phyloP scores from a whole-genome alignment of 2,113 vertebrate genomes.

The Haemorhous mexicanus region DNA sequence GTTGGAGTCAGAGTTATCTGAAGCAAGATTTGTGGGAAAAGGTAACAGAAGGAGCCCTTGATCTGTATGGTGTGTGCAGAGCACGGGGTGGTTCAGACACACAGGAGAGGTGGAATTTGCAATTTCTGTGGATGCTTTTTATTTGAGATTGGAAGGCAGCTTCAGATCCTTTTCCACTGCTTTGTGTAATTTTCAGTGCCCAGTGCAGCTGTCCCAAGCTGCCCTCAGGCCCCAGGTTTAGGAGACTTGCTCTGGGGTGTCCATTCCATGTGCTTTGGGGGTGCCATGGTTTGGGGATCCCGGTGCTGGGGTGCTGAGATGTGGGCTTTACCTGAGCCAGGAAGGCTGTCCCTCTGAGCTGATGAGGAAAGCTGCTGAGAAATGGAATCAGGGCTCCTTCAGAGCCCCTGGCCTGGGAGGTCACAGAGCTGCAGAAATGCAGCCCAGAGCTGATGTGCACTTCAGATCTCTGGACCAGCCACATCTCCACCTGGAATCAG shows the following conservation, averaged over 20 bases:
- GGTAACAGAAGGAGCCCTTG: not conserved
- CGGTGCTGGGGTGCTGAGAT: not conserved
- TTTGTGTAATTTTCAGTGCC: not conserved
- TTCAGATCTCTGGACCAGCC: not conserved
- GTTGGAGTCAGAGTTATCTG: not conserved
- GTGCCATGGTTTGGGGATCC: not conserved
- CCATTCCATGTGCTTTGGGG: not conserved
- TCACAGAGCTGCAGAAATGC: not conserved
- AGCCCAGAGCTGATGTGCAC: not conserved
- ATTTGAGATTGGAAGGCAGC: not conserved
- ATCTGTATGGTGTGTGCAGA: not conserved
- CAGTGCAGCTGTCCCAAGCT: not conserved
- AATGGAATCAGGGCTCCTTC: not conserved
- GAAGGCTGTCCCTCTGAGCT: not conserved
- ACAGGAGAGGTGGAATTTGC: not conserved
- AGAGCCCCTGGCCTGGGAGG: not conserved
- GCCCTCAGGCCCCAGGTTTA: not conserved
- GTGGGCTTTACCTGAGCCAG: not conserved
- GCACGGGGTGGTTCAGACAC: not conserved
- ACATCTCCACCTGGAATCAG: not conserved
- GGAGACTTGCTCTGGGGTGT: not conserved
- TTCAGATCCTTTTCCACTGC: not conserved
- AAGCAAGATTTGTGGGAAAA: not conserved
- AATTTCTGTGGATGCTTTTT: accelerated
- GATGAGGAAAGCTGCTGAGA: not conserved